Base-by-base conservation (phyloP, 1,140 invertebrate species). In the Sitobion miscanthi region DNA sequence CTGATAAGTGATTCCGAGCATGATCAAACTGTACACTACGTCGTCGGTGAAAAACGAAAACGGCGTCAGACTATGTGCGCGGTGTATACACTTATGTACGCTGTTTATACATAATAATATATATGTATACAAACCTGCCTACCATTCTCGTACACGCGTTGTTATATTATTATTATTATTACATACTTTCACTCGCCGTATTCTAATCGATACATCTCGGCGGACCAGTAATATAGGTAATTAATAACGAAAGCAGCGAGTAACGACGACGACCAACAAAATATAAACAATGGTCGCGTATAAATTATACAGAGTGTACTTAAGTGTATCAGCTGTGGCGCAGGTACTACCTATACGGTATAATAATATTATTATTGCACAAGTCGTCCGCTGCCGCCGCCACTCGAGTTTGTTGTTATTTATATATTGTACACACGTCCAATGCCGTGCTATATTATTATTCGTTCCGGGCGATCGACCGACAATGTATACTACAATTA, bases 171-270 rank as follows among this genome's bases (percentile, higher is more conserved):
- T 42, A 42, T 42, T 9, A 45, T 47, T 25, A 49, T 77, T n/a
- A 77, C 21, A 47, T 49, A 82, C 90, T 91, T 91, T 91, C 90
- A 91, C 90, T 77, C 62, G 45, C 30, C 30, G 21, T 47, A 69
- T 69, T 90, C 89, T 77, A 91, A 91, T 91, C 90, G 90, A 91
- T 91, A 91, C 54, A 91, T 82, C 90, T 91, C n/a, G 20, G 52
- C 62, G 90, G 90, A 82, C 90, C 49, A 21, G 49, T 49, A 91
- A 91, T 77, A 77, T 47, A 38, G 62, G 90, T 82, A 91, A 91
- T 91, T 77, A 91, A 91, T 77, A 77, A 91, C 30, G 90, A 91
- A 91, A 91, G 90, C 90, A 82, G 90, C 69, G 3, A 49, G 62
- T 49, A 47, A 91, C 90, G 62, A 82, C 62, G 45, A 91, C 90